These are phyloP conservation scores for Melozone crissalis DNA, from an alignment of 2,113 vertebrate genomes.

Conservation along the genomic window DNA sequence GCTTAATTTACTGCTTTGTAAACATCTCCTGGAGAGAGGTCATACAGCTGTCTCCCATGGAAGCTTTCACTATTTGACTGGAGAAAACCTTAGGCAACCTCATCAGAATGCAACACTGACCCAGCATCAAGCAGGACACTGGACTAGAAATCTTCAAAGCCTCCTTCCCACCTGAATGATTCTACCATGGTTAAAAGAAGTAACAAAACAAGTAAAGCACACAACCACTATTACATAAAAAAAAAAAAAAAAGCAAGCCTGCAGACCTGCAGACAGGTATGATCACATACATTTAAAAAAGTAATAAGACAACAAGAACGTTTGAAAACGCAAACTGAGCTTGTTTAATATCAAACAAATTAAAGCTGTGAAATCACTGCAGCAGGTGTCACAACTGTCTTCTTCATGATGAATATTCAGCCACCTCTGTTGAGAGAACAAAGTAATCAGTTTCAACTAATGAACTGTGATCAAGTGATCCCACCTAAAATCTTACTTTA, in stretches of 20 bases:
- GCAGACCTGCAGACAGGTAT: not conserved
- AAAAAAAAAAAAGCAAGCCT: no score
- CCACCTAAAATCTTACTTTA: not conserved
- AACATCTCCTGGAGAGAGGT: not conserved
- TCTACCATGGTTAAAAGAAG: fast-evolving
- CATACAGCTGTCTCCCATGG: not conserved
- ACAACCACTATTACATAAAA: not conserved
- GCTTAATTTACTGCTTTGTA: not conserved
- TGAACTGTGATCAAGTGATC: not conserved
- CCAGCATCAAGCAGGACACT: not conserved
- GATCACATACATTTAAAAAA: not conserved
- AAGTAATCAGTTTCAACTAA: not conserved
- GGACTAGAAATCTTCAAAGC: not conserved
- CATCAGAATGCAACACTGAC: not conserved
- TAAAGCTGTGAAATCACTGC: not conserved
- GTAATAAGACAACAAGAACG: not conserved
- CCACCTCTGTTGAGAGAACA: slow-evolving; percentile 80
- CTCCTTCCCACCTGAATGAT: not conserved
- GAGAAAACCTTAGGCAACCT: not conserved
- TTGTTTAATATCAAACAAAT: slow-evolving; percentile 51
- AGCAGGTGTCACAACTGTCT: not conserved
- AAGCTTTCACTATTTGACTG: not conserved
- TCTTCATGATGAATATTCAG: slow-evolving; percentile 59
- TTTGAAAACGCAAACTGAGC: slow-evolving; percentile 16
- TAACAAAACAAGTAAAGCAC: not conserved